Evolutionary conservation across 2,113 vertebrate genomes (phyloP).

Genomic region (Cinclus cinclus): DNA sequence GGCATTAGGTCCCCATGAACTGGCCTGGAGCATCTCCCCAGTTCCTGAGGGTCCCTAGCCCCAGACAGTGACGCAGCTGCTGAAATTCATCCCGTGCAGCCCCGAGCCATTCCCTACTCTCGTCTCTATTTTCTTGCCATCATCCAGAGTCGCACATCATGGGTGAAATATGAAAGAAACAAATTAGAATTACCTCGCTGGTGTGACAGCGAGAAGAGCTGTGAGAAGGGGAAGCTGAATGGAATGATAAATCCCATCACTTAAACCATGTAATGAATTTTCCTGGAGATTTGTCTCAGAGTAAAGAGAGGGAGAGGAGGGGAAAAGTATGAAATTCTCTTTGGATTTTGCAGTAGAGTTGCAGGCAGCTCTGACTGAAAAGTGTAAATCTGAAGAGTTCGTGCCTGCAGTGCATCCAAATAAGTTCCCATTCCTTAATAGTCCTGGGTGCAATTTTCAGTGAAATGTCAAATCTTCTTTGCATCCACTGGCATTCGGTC

Average conservation of each 20-base stretch:
- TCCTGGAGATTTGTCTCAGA: constrained; percentile 68
- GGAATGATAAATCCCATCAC: constrained; percentile 28
- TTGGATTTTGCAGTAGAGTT: neutral
- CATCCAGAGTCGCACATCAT: neutral
- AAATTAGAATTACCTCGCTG: constrained; percentile 23
- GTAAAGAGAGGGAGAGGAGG: neutral
- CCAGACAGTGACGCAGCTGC: neutral
- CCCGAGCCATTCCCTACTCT: neutral
- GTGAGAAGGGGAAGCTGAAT: neutral
- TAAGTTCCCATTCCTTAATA: constrained; percentile 23
- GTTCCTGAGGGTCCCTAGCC: neutral
- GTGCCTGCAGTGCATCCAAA: constrained; percentile 23
- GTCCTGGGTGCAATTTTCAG: constrained; percentile 16
- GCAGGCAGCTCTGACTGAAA: neutral
- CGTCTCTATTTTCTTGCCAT: neutral
- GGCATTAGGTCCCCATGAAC: neutral
- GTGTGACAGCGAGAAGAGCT: neutral
- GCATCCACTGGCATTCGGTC: neutral
- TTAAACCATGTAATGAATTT: constrained; percentile 33
- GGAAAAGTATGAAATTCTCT: neutral
- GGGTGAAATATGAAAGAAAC: constrained; percentile 40
- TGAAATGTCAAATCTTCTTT: constrained; percentile 40
- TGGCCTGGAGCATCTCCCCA: rapidly evolving
- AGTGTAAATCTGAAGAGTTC: neutral
- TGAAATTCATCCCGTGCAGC: rapidly evolving